Percentiles rank a stretch among this genome's conserved stretches.
Evolutionary conservation across 2,888 invertebrate species (phyloP).

Genomic region (Oegoconia quadripuncta): DNA sequence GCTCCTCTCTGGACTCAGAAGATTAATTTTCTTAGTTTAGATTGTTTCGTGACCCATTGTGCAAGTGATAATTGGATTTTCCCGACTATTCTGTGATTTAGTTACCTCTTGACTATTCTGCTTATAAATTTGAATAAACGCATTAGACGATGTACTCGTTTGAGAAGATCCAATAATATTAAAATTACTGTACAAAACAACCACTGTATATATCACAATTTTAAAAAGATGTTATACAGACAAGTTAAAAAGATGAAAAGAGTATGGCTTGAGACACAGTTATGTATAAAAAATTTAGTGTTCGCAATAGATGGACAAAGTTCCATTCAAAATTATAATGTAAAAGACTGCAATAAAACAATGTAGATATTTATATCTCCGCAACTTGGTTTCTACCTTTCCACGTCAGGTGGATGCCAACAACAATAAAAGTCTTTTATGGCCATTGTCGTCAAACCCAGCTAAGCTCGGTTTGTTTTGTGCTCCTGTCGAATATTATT

Average conservation of each 20-base stretch:
- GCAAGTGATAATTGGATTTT: constrained; percentile 77
- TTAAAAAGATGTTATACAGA: too few species aligned
- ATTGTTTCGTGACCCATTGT: constrained; percentile 79
- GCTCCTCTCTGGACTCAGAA: constrained; percentile 74
- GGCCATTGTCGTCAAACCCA: constrained; percentile 53
- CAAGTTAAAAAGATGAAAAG: too few species aligned
- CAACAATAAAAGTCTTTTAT: constrained; percentile 63
- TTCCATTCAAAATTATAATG: too few species aligned
- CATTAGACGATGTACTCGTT: constrained; percentile 2
- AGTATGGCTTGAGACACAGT: too few species aligned
- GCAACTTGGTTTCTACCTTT: constrained; percentile 26
- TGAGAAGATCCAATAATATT: too few species aligned
- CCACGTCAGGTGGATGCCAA: constrained; percentile 37
- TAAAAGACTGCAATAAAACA: constrained; percentile 6
- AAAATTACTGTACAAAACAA: too few species aligned
- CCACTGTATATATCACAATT: too few species aligned
- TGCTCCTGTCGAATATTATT: constrained; percentile 33
- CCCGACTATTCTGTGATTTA: constrained; percentile 70
- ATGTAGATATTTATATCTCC: constrained; percentile 26
- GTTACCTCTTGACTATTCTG: constrained; percentile 59
- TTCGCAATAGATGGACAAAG: too few species aligned
- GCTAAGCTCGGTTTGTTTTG: constrained; percentile 39
- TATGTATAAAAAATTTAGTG: too few species aligned
- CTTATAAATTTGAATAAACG: constrained; percentile 40
- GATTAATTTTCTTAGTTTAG: constrained; percentile 80